A percentile compares a stretch with the other conserved stretches of the same genome.
These are phyloP conservation scores for Steatocranus sp. DNA, from an alignment of 2,797 vertebrate species.

Conservation along the genomic window DNA sequence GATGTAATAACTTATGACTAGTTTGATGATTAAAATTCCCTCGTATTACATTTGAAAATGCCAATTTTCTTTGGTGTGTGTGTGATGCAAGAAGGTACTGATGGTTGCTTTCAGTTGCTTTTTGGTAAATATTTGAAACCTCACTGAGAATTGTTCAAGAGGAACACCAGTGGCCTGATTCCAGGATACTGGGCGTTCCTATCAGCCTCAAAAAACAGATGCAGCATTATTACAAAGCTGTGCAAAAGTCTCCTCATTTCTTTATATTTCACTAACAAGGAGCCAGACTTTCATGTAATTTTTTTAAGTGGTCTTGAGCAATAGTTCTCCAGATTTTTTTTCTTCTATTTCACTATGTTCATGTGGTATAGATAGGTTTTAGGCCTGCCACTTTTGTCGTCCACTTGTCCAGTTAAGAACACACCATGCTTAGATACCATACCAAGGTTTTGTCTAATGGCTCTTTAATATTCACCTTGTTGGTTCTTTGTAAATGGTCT, in stretches of 20 bases:
- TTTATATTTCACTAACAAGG: background rate
- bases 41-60: slow-evolving; percentile 25
- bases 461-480: background rate
- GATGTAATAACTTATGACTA: slow-evolving; percentile 47
- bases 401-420: background rate
- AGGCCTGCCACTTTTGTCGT: background rate
- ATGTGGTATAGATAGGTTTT: background rate
- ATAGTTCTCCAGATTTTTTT: background rate
- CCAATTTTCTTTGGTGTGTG: background rate
- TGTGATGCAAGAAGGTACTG: background rate
- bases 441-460: background rate
- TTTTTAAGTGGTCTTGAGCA: background rate
- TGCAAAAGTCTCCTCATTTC: background rate
- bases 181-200: background rate
- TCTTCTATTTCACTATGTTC: background rate
- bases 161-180: background rate
- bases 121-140: background rate
- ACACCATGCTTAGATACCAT: background rate
- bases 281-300: background rate
- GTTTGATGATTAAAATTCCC: slow-evolving; percentile 56
- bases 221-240: background rate
- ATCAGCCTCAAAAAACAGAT: background rate
- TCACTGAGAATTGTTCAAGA: background rate
- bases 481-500: background rate
- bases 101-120: background rate